These are phyloP conservation scores for Anticlea derivata DNA, from an alignment of 2,888 invertebrate species.

Conservation along the genomic window DNA sequence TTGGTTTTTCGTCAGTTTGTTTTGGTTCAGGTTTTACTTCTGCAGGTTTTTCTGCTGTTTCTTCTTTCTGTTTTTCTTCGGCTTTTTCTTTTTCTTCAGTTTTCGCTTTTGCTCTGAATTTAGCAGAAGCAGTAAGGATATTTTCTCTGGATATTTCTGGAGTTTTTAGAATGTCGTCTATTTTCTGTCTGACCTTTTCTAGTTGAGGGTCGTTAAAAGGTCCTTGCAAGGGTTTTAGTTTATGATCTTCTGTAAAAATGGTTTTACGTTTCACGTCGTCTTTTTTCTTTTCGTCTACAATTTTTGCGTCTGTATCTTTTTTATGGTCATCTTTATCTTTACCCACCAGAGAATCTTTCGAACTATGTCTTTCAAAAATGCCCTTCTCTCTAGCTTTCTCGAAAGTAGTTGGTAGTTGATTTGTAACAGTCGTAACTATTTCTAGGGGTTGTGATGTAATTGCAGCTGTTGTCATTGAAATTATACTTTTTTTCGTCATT, in stretches of 20 bases:
- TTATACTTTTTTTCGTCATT: constrained; percentile 76
- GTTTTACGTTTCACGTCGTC: constrained; percentile 41
- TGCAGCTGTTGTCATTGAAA: constrained; percentile 84
- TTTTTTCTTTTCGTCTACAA: constrained; percentile 39
- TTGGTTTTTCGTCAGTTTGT: constrained; percentile 45
- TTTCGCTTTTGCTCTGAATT: constrained; percentile 56
- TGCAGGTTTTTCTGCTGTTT: constrained; percentile 50
- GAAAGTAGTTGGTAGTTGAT: constrained; percentile 75
- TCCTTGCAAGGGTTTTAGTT: constrained; percentile 69
- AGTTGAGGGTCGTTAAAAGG: constrained; percentile 79
- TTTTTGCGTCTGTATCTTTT: constrained; percentile 36
- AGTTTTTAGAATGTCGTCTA: constrained; percentile 74
- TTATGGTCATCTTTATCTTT: constrained; percentile 61
- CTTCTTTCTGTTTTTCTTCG: constrained; percentile 57
- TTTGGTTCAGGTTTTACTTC: constrained; percentile 58
- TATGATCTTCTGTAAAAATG: constrained; percentile 64
- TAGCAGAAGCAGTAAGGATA: constrained; percentile 58
- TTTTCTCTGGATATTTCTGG: constrained; percentile 78
- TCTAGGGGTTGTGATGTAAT: constrained; percentile 83
- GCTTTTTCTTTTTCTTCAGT: constrained; percentile 49
- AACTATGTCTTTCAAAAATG: constrained; percentile 73
- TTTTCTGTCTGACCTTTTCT: constrained; percentile 75
- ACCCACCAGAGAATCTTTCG: constrained; percentile 72
- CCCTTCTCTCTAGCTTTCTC: constrained; percentile 80
- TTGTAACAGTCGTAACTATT: constrained; percentile 81